These are phyloP conservation scores for Dicyrtoma fusca DNA, from an alignment of 2,888 invertebrate species.

Conservation along the genomic window DNA sequence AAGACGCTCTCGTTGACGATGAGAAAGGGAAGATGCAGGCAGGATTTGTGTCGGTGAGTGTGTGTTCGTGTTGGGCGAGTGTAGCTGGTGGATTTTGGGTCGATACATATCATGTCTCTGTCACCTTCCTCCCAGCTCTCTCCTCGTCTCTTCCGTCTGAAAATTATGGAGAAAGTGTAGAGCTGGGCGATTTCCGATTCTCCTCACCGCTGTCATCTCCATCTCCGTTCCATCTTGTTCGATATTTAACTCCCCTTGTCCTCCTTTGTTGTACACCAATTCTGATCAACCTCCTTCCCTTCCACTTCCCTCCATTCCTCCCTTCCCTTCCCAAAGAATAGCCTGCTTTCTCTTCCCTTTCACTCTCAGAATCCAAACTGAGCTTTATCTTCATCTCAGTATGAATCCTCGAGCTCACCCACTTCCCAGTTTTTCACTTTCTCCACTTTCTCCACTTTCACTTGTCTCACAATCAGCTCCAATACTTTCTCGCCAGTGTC, in stretches of 20 bases:
- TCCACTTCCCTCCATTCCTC: neutral
- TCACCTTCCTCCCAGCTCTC: slow-evolving; percentile 17
- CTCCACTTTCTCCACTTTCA: neutral
- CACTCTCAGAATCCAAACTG: neutral
- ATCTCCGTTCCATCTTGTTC: slow-evolving; percentile 31
- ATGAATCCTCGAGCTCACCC: neutral
- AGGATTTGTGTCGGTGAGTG: neutral
- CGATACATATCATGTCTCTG: neutral
- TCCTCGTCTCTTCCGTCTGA: slow-evolving; percentile 7
- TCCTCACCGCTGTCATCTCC: slow-evolving; percentile 29
- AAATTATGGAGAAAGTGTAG: slow-evolving; percentile 1
- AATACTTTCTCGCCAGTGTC: neutral
- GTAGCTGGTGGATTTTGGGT: neutral
- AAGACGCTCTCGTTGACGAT: neutral
- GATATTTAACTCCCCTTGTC: slow-evolving; percentile 26
- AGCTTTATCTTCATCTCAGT: neutral
- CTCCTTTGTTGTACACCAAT: slow-evolving; percentile 25
- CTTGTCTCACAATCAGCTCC: neutral
- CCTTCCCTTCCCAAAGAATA: neutral
- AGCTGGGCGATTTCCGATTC: slow-evolving; percentile 24
- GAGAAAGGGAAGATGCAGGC: neutral
- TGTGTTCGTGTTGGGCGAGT: neutral
- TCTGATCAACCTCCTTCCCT: slow-evolving; percentile 26
- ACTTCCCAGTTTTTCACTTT: too few species aligned
- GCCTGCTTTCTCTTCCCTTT: neutral